Base-by-base conservation (phyloP, 2,113 vertebrate genomes). In the Anolis carolinensis region DNA sequence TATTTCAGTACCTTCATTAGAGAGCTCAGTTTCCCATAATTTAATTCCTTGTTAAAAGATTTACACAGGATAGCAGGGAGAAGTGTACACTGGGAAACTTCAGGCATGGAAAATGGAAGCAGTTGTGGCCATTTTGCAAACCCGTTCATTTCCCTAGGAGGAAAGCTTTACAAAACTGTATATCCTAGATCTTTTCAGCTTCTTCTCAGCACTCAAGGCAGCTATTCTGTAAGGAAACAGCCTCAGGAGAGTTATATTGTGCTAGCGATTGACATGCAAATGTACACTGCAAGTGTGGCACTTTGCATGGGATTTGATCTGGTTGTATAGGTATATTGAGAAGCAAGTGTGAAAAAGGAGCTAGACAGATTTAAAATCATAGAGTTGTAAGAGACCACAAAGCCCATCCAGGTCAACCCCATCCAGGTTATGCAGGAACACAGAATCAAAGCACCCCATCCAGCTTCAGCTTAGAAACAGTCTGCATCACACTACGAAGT, bases 251-350 rank as follows among this genome's bases (percentile, higher is more conserved):
- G 91, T 90, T 93, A 93, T 85, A 91, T 89, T 86, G 89, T 90
- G 89, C 91, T 92, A 90, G 86, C 92, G 93, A 94, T 94, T 93
- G 93, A 94, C 87, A 95, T 94, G 93, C 93, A 95, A 93, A 95
- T 93, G 91, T 90, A 86, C 74, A 62, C 88, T 71, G 90, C 80
- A 91, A 93, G 87, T 83, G 71, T 85, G 85, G 82, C 88, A 77
- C 90, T 93, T 90, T 84, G 86, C 91, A 86, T 86, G 39, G 39
- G 88, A 92, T 82, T 84, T 39, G 83, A 82, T 94, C 88, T 91
- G 89, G 81, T 88, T 84, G 91, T 48, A 76, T 89, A 30, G 39
- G 77, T 79, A 21, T 34, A n/a, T n/a, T n/a, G n/a, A n/a, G n/a
- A n/a, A n/a, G n/a, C n/a, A n/a, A n/a, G n/a, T n/a, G n/a, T n/a